phyloP scores from a whole-genome alignment of 2,113 vertebrate species.

The Tretioscincus oriximinensis region DNA sequence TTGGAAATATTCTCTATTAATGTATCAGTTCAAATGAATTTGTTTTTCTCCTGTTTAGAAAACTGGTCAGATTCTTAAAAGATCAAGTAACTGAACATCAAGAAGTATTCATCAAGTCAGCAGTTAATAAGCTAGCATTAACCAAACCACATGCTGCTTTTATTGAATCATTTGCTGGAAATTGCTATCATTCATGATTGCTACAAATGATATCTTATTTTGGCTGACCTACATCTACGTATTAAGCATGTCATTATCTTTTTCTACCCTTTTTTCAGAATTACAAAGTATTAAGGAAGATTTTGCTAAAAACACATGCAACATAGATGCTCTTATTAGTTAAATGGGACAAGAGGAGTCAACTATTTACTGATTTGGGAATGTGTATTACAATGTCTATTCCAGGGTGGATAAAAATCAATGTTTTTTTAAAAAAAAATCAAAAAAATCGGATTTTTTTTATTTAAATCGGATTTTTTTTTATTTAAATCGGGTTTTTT shows the following conservation, averaged over 20 bases:
- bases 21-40: neutral
- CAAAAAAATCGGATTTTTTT: too few relatives aligned
- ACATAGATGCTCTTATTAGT: too few relatives aligned
- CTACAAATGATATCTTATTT: neutral
- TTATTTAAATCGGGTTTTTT: too few relatives aligned
- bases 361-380: too few relatives aligned
- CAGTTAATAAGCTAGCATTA: neutral
- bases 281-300: constrained; percentile 14
- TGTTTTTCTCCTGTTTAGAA: neutral
- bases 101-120: neutral
- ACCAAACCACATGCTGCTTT: neutral
- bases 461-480: too few relatives aligned
- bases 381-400: too few relatives aligned
- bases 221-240: neutral
- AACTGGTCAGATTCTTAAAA: neutral
- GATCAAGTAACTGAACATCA: neutral
- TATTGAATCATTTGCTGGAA: neutral
- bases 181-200: neutral
- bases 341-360: too few relatives aligned
- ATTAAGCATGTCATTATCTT: neutral
- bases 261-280: neutral
- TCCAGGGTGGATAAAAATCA: too few relatives aligned
- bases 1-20: neutral
- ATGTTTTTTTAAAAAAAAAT: too few relatives aligned
- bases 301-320: neutral